Evolutionary conservation across 2,888 invertebrate genomes (phyloP).

Genomic region (Octodonta nipae): DNA sequence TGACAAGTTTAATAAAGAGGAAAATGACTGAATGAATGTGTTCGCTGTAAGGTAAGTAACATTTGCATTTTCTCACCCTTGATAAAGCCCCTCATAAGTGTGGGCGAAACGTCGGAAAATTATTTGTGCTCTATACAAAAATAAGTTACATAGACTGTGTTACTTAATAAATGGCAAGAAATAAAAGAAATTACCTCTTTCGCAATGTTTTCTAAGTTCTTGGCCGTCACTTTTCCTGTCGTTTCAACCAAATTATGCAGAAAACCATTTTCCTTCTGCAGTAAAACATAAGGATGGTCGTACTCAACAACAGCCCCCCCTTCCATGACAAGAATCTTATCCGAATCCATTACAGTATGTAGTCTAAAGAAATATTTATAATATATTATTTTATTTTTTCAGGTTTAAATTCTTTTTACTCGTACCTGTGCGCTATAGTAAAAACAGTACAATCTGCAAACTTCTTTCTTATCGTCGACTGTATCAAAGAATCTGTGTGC

Average conservation of each 20-base stretch:
- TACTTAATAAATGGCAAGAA: too few species aligned
- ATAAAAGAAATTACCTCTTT: constrained; percentile 24
- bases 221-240: constrained; percentile 20
- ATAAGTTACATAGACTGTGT: too few species aligned
- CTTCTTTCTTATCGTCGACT: constrained; percentile 60
- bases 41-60: too few species aligned
- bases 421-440: constrained; percentile 69
- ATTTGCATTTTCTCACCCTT: too few species aligned
- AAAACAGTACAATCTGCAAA: constrained; percentile 69
- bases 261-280: constrained; percentile 46
- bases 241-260: constrained; percentile 51
- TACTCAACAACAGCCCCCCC: constrained; percentile 63
- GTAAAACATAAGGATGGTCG: constrained; percentile 58
- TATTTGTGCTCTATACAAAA: too few species aligned
- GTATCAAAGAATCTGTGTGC: constrained; percentile 65
- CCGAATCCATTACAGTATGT: constrained; percentile 78
- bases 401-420: too few species aligned
- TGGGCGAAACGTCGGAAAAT: too few species aligned
- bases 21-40: too few species aligned
- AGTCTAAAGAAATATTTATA: constrained; percentile 33
- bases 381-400: too few species aligned
- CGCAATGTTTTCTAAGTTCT: constrained; percentile 22
- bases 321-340: constrained; percentile 73
- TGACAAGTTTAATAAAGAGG: too few species aligned
- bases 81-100: too few species aligned